Evolutionary conservation across 2,113 vertebrate species (phyloP).

Genomic region (Microtus richardsoni): DNA sequence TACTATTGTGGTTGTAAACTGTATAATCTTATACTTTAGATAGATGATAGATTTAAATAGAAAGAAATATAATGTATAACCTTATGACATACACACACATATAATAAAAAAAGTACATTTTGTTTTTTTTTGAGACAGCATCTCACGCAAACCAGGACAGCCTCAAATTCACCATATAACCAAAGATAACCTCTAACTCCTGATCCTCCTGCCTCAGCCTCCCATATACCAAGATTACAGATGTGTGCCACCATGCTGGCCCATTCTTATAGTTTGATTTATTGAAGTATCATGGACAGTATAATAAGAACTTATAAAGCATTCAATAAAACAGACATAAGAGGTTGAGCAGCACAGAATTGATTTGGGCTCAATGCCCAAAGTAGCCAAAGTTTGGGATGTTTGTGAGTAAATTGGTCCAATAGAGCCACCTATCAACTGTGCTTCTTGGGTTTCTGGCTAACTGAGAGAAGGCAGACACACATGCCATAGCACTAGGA

Average conservation of each 20-base stretch:
- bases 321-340: constrained; percentile 37
- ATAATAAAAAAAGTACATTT: not conserved
- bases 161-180: not conserved
- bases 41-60: not conserved
- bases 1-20: not conserved
- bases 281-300: not conserved
- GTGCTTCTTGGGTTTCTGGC: not conserved
- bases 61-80: not conserved
- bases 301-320: constrained; percentile 52
- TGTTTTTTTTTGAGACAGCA: not conserved
- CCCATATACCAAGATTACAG: not conserved
- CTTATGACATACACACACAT: not conserved
- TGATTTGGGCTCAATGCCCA: constrained; percentile 42
- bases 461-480: not conserved
- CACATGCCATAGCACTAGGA: not conserved
- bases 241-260: not conserved
- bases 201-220: not conserved
- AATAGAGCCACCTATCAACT: not conserved
- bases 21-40: not conserved
- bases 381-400: not conserved
- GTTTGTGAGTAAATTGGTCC: constrained; percentile 34
- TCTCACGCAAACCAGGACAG: not conserved
- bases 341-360: not conserved
- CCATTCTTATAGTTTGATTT: constrained; percentile 25
- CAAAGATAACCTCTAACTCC: not conserved